Evolutionary conservation across 2,797 vertebrate species (phyloP), one percentile per base, ranked within the genome.

Genomic region (Chrysocyon brachyurus): DNA sequence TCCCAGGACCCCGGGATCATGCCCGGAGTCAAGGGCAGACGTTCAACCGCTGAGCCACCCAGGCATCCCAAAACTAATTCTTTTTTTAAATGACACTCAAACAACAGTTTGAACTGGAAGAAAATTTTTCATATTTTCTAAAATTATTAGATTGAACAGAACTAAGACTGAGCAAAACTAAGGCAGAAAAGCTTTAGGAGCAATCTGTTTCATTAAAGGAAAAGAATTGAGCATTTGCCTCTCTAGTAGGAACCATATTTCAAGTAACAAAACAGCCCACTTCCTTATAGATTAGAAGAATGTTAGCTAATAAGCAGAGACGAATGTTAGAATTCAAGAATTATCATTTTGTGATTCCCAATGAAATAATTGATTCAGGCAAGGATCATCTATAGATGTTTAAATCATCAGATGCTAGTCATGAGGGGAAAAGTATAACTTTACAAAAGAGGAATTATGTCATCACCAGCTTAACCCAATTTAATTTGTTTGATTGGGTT

Each of bases 291-390:
- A 78, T 91, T 78, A 54, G 56, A 87, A 87, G 52, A 70, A 68
- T 70, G 16, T 33, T 77, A 36, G 70, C 21, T 77, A 91, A 63
- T 77, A 68, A 83, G 52, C 56, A 73, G 21, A 64, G 21, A 72
- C 73, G 40, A 86, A 59, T 78, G 72, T 26, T 9, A 82, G 22
- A 21, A 70, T 82, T 82, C 26, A 83, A 91, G 70, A 68, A 56
- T 77, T 84, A 46, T 52, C 36, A 82, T 33, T 87, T 57, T 78
- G 8, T 81, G 64, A 66, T 68, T 6, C 26, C 46, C 26, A 57
- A 68, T 93, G n/a, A 92, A 92, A 89, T 95, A 56, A 90, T 52
- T 73, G 33, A 94, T 89, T 64, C 72, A 73, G 16, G 28, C 14
- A 90, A 86, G 22, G 73, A 75, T 87, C 19, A 46, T 54, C 73